phyloP scores from a whole-genome alignment of 2,888 invertebrate species.

The Drepana falcataria region DNA sequence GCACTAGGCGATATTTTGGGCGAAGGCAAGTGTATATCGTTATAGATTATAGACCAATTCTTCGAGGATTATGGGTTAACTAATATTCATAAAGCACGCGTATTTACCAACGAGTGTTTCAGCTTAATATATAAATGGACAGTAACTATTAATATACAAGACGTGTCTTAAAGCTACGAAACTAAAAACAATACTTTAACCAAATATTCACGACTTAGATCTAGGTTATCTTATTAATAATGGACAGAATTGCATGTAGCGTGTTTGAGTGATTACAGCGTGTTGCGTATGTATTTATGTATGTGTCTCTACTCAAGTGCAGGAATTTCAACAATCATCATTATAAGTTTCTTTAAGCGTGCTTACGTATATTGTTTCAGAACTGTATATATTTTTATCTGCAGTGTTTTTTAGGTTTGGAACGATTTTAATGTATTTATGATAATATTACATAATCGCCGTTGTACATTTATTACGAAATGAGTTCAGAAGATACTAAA shows the following conservation, averaged over 20 bases:
- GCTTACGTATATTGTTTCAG: not conserved
- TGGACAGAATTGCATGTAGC: conserved; percentile 78
- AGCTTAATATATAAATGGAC: conserved; percentile 58
- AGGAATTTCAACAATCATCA: not conserved
- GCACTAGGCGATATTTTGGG: no score
- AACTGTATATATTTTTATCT: not conserved
- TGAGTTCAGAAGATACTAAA: no score
- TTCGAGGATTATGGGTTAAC: no score
- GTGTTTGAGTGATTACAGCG: conserved; percentile 49
- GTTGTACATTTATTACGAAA: no score
- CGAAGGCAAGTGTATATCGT: no score
- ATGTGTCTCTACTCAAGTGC: conserved; percentile 10
- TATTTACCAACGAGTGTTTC: conserved; percentile 5
- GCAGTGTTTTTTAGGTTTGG: no score
- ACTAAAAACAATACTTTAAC: conserved; percentile 43
- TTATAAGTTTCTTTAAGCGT: not conserved
- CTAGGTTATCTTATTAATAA: conserved; percentile 54
- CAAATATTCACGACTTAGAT: conserved; percentile 50
- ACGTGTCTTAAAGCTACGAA: conserved; percentile 47
- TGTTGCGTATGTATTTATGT: no score
- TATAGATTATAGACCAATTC: no score
- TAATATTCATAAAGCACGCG: no score
- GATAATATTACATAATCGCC: no score
- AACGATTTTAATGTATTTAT: no score
- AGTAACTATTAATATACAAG: conserved; percentile 62